Base-by-base conservation (phyloP, 2,888 invertebrate genomes). In the Gastracanthus pulcherrimus region DNA sequence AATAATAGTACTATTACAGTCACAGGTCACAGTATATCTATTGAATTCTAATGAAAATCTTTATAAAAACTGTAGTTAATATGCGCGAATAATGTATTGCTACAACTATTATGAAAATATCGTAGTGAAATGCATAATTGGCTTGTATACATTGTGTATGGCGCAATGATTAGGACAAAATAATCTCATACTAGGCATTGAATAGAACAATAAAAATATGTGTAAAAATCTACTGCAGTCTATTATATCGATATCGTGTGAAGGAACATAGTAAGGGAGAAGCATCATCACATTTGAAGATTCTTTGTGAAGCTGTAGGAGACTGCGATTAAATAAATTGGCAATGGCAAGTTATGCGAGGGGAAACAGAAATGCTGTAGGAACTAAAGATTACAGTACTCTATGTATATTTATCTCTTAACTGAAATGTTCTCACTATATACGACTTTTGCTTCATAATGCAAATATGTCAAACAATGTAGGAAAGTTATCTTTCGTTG, bases 61-160 rank as follows among this genome's bases (percentile, higher is more conserved):
- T 60, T 72, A 60, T 41, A 58, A 72, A 60, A 72, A 72, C 71
- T 71, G 29, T 34, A 71, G 58, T 38, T 26, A 6, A 31, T 70
- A 55, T 34, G 13, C 13, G n/a, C 23, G 23, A n/a, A 48, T 4
- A 34, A 6, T 31, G n/a, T 51, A n/a, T 13, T 45, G 51, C 3
- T 48, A 51, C n/a, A 19, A 19, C 7, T 48, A 48, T 34, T 51
- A n/a, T 34, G 51, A 13, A 2, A 3, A 19, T 11, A 9, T 6
- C 26, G 9, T 45, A 45, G n/a, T 55, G 7, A 55, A 55, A 55
- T 55, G 55, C 26, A 55, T 55, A 26, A 55, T 26, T 55, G 26
- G 55, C 3, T 69, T 34, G 3, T 48, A 60, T 58, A 41, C n/a
- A 36, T 26, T 31, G 13, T 45, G 51, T 64, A 64, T 48, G 48